These are phyloP conservation scores for Phyllotis vaccarum DNA, from an alignment of 2,797 vertebrate genomes.

Conservation along the genomic window DNA sequence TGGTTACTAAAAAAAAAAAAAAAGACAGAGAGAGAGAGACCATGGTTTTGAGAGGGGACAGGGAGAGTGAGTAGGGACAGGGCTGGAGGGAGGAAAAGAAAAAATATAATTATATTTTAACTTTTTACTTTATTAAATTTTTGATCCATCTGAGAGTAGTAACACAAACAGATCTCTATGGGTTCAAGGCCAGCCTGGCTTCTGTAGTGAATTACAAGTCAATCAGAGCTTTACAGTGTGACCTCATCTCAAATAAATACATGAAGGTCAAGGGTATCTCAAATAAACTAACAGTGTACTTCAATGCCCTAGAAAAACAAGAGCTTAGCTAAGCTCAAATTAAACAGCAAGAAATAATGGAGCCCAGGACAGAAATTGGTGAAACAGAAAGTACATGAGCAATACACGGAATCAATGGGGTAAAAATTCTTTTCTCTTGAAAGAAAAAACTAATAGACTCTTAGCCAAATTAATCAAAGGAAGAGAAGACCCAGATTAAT, in stretches of 20 bases:
- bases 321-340: neutral
- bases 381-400: neutral
- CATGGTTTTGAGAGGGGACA: neutral
- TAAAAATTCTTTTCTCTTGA: neutral
- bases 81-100: neutral
- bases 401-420: neutral
- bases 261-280: neutral
- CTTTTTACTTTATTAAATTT: neutral
- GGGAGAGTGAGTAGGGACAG: too few relatives aligned
- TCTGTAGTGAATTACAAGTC: neutral
- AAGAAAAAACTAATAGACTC: neutral
- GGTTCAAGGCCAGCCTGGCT: neutral
- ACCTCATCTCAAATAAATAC: neutral
- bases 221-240: neutral
- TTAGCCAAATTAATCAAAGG: neutral
- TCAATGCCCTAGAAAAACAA: neutral
- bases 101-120: neutral
- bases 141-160: neutral
- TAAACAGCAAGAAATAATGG: neutral
- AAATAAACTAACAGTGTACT: neutral
- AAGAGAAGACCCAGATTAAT: neutral
- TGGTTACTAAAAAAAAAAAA: neutral
- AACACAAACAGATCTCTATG: neutral
- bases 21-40: neutral
- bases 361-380: neutral